These are phyloP conservation scores for Dipodomys ordii DNA, from an alignment of 2,113 vertebrate species.

Conservation along the genomic window DNA sequence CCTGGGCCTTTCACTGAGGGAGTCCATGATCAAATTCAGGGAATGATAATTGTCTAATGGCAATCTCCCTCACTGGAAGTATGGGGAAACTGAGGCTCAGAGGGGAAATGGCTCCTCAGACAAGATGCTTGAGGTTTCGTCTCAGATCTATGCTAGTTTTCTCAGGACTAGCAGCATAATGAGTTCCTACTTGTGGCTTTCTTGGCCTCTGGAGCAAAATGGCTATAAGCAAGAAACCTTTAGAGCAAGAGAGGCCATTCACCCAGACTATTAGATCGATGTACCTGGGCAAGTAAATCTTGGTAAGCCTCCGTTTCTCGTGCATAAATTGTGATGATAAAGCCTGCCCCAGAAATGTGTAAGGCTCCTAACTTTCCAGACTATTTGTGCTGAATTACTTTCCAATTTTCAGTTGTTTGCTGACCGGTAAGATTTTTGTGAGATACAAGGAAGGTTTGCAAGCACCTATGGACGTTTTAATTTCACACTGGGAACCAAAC, in stretches of 20 bases:
- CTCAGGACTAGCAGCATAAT: not conserved
- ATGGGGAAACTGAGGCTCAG: constrained; percentile 3
- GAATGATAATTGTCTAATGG: not conserved
- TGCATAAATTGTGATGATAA: not conserved
- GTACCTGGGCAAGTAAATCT: not conserved
- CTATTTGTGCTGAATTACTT: not conserved
- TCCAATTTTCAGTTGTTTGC: not conserved
- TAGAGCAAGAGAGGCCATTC: not conserved
- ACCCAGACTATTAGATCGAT: not conserved
- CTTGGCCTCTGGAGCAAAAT: not conserved
- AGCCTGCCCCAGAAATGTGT: not conserved
- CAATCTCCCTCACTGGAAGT: not conserved
- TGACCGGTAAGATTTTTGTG: not conserved
- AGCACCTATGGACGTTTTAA: not conserved
- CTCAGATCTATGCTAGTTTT: not conserved
- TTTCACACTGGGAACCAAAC: not conserved
- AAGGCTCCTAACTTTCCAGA: not conserved
- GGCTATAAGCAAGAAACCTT: not conserved
- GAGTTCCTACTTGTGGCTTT: not conserved
- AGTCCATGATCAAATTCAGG: not conserved
- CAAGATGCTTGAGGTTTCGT: not conserved
- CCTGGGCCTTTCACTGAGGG: not conserved
- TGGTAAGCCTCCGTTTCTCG: not conserved
- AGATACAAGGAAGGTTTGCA: not conserved
- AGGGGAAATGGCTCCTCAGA: not conserved